phyloP scores from a whole-genome alignment of 2,113 vertebrate genomes.

The Australoheros scitulus region DNA sequence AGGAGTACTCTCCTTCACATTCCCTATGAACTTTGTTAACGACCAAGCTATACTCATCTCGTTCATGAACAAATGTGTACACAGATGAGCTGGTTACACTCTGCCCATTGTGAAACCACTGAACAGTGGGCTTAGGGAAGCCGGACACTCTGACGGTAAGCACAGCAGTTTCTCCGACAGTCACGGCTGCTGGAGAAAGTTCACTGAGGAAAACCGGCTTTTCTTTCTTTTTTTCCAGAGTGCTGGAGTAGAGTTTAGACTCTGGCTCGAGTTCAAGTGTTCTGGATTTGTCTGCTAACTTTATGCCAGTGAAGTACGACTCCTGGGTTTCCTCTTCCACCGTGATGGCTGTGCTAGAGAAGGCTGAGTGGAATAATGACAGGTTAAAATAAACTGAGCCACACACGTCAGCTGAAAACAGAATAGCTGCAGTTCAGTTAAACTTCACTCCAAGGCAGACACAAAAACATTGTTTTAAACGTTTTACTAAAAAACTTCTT shows the following conservation, averaged over 20 bases:
- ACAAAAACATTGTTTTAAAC: neutral
- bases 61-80: constrained; percentile 82
- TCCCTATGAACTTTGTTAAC: constrained; percentile 78
- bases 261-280: constrained; percentile 90
- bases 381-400: constrained; percentile 35
- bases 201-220: constrained; percentile 86
- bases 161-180: constrained; percentile 80
- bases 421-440: neutral
- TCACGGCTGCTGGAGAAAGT: constrained; percentile 77
- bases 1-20: constrained; percentile 87
- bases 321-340: constrained; percentile 82
- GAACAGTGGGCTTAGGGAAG: constrained; percentile 82
- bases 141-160: constrained; percentile 84
- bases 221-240: constrained; percentile 78
- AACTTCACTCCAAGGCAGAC: neutral
- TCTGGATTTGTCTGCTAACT: constrained; percentile 79
- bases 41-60: constrained; percentile 84
- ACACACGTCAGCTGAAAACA: neutral
- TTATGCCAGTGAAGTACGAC: constrained; percentile 78
- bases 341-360: constrained; percentile 82
- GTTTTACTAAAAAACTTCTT: neutral
- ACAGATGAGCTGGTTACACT: constrained; percentile 73
- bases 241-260: constrained; percentile 78
- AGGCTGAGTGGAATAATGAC: constrained; percentile 83
- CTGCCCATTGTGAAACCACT: constrained; percentile 85